phyloP scores from a whole-genome alignment of 2,888 invertebrate species.

The Myathropa florea region DNA sequence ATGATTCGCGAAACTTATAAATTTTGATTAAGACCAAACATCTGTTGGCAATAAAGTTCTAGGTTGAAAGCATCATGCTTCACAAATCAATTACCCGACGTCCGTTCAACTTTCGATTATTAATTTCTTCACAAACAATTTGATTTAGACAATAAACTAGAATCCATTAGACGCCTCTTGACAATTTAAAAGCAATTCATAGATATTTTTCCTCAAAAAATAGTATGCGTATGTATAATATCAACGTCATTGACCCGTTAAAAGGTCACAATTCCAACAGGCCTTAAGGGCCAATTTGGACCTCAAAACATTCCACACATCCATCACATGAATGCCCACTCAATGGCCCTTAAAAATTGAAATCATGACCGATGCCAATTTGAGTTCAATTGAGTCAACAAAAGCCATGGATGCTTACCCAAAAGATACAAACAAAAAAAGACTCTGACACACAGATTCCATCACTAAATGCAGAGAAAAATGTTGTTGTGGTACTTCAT shows the following conservation, averaged over 20 bases:
- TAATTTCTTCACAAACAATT: conserved; percentile 32
- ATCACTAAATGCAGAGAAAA: background rate
- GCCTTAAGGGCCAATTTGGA: conserved; percentile 23
- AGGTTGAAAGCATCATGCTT: background rate
- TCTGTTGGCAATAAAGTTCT: background rate
- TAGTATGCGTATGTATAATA: background rate
- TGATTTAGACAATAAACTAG: conserved; percentile 31
- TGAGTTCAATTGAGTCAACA: conserved; percentile 9
- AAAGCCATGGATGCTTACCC: background rate
- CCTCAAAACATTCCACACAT: background rate
- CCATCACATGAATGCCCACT: background rate
- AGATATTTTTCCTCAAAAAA: background rate
- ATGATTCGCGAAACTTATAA: background rate
- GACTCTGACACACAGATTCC: background rate
- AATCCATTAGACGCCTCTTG: conserved; percentile 10
- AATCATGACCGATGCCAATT: conserved; percentile 10
- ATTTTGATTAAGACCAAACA: background rate
- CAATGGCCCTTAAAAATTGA: background rate
- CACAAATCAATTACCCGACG: background rate
- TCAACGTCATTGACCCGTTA: background rate
- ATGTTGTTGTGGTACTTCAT: background rate
- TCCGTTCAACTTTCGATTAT: background rate
- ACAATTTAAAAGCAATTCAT: background rate
- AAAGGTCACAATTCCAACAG: background rate
- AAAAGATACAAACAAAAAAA: background rate